These are phyloP conservation scores for Pollicipes pollicipes DNA, from an alignment of 1,140 invertebrate genomes.

Conservation along the genomic window DNA sequence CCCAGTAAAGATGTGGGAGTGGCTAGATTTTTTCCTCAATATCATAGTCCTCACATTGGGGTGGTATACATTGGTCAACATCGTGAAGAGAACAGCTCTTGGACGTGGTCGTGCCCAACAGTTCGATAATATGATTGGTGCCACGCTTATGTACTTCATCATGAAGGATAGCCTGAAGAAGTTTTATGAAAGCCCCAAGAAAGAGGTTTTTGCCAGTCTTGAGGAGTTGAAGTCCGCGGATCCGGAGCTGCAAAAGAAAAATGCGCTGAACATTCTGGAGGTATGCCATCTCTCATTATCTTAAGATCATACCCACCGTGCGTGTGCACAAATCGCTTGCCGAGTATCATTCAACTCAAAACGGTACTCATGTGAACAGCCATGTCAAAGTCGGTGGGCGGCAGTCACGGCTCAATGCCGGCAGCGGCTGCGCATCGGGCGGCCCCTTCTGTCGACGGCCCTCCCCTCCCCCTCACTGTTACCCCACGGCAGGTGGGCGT, in stretches of 20 bases:
- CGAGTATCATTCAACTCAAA: too few species aligned
- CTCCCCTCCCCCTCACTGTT: not conserved
- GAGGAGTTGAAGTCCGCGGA: conserved; percentile 7
- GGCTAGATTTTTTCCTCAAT: too few species aligned
- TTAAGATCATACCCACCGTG: too few species aligned
- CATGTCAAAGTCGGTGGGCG: too few species aligned
- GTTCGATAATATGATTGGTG: not conserved
- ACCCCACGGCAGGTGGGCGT: conserved; percentile 2
- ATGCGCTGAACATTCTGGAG: conserved; percentile 12
- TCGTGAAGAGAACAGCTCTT: not conserved
- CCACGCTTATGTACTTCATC: not conserved
- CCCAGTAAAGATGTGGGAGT: too few species aligned
- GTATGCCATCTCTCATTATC: conserved; percentile 1
- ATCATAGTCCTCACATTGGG: not conserved
- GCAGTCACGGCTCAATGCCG: too few species aligned
- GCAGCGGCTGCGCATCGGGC: too few species aligned
- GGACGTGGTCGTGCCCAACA: not conserved
- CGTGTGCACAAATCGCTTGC: too few species aligned
- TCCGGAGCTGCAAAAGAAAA: conserved; percentile 11
- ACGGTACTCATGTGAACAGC: too few species aligned
- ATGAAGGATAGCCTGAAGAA: not conserved
- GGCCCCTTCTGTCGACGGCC: too few species aligned
- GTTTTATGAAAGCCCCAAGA: not conserved
- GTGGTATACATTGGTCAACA: not conserved
- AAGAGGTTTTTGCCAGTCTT: conserved; percentile 5